phyloP scores from a whole-genome alignment of 2,888 invertebrate genomes.

The Dynastes hyllus region DNA sequence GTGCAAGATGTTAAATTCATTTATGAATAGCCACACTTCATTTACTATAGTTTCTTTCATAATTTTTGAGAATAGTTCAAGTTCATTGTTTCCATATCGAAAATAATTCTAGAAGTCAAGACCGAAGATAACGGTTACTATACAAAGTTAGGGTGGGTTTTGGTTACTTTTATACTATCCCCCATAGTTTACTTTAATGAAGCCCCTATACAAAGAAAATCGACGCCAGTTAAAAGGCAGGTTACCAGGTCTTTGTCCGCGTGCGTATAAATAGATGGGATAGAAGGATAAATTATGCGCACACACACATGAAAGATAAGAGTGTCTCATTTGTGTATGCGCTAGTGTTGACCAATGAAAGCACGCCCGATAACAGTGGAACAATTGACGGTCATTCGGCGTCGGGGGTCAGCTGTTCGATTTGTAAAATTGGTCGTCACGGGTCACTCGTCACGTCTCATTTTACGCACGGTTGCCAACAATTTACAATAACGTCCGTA shows the following conservation, averaged over 20 bases:
- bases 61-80: no score
- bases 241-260: slow-evolving; percentile 35
- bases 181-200: slow-evolving; percentile 36
- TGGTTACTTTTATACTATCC: slow-evolving; percentile 15
- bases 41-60: no score
- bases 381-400: slow-evolving; percentile 55
- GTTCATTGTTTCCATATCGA: no score
- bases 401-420: slow-evolving; percentile 52
- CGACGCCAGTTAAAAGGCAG: slow-evolving; percentile 34
- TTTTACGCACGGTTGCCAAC: slow-evolving; percentile 52
- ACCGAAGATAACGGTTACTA: no score
- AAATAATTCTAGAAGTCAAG: no score
- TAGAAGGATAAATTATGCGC: background rate
- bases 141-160: background rate
- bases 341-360: slow-evolving; percentile 51
- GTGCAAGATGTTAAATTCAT: no score
- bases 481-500: slow-evolving; percentile 51
- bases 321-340: slow-evolving; percentile 53
- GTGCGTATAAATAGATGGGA: background rate
- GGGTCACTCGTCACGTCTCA: slow-evolving; percentile 53
- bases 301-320: slow-evolving; percentile 24
- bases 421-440: slow-evolving; percentile 50
- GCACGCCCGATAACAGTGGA: slow-evolving; percentile 53
- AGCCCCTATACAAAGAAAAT: slow-evolving; percentile 23
- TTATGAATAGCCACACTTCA: no score